phyloP scores from a whole-genome alignment of 2,888 invertebrate species.

The Xestia c-nigrum region DNA sequence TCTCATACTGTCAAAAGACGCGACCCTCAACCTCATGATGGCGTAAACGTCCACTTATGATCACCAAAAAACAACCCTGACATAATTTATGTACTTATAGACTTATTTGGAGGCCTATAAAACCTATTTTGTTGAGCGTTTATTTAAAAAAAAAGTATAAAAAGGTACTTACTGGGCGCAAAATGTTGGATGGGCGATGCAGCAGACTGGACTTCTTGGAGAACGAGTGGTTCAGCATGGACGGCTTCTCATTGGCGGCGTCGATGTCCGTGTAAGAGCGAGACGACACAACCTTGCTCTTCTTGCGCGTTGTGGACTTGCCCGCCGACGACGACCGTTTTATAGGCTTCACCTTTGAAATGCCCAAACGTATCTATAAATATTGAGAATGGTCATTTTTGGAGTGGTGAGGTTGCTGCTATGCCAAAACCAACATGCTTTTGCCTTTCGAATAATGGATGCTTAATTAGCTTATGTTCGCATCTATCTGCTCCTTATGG shows the following conservation, averaged over 20 bases:
- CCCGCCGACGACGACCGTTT: conserved; percentile 86
- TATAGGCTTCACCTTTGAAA: conserved; percentile 87
- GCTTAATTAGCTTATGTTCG: not conserved
- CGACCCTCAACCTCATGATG: not conserved
- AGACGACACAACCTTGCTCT: conserved; percentile 80
- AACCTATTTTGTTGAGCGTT: conserved; percentile 13
- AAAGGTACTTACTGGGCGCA: conserved; percentile 92
- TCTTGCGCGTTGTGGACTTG: conserved; percentile 86
- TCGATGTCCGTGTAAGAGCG: conserved; percentile 86
- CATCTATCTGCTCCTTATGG: not conserved
- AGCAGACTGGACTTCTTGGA: conserved; percentile 90
- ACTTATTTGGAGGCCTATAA: not conserved
- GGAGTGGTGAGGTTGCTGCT: conserved; percentile 44
- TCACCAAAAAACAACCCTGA: conserved; percentile 5
- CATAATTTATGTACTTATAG: not conserved
- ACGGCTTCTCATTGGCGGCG: conserved; percentile 88
- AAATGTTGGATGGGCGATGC: conserved; percentile 92
- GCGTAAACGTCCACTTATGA: not conserved
- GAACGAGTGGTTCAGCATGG: conserved; percentile 90
- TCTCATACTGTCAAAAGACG: not conserved
- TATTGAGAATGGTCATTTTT: conserved; percentile 70
- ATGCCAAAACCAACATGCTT: conserved; percentile 45
- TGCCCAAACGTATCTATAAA: conserved; percentile 89
- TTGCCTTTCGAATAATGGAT: not conserved
- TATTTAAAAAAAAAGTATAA: not conserved